Percentiles rank a stretch among this genome's conserved stretches.
These are phyloP conservation scores for Agapostemon virescens DNA, from an alignment of 2,888 invertebrate species.

Conservation along the genomic window DNA sequence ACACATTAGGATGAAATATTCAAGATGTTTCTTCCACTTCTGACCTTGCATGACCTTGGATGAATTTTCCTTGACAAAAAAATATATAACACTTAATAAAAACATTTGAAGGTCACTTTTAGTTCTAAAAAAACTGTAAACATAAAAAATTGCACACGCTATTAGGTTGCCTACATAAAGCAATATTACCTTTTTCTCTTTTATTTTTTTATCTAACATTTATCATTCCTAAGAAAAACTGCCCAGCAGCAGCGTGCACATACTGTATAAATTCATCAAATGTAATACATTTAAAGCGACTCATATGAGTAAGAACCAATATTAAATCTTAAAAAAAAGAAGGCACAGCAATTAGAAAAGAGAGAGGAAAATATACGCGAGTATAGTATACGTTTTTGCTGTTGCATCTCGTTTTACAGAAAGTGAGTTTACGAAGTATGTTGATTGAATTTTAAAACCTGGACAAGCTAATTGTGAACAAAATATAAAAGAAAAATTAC, in stretches of 20 bases:
- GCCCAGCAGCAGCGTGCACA: neutral
- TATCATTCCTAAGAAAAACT: neutral
- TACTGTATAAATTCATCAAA: constrained; percentile 11
- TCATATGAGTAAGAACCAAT: neutral
- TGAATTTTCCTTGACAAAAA: no score
- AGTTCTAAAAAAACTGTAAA: no score
- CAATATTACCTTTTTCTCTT: neutral
- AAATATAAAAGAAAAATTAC: constrained; percentile 35
- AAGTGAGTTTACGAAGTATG: neutral
- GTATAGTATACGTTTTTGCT: constrained; percentile 14
- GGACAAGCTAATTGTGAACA: neutral
- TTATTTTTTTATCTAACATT: neutral
- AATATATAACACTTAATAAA: no score
- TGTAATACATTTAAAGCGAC: constrained; percentile 7
- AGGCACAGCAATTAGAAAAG: neutral
- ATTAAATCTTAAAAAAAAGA: neutral
- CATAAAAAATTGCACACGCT: no score
- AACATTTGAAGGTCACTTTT: no score
- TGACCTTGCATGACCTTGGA: no score
- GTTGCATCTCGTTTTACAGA: constrained; percentile 12
- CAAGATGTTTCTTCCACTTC: no score
- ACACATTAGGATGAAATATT: no score
- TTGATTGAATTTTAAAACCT: neutral
- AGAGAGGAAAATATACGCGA: constrained; percentile 19
- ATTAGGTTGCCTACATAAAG: no score